A percentile compares a stretch with the other conserved stretches of the same genome.
Conservation (phyloP, 2,888 invertebrate genomes). For the Metellina segmentata region DNA sequence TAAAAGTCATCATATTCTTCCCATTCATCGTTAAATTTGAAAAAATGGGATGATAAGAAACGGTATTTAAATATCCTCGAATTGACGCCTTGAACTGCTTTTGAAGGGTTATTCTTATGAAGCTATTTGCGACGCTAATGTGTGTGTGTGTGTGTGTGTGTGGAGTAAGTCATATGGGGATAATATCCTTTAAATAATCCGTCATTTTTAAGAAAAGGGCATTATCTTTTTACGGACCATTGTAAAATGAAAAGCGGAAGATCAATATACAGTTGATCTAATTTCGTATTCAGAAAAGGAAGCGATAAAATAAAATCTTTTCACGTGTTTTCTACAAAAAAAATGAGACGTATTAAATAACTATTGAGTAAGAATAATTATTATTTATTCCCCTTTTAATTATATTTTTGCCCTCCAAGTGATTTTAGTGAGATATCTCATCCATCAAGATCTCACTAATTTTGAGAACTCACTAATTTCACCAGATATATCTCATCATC, state of each 20-base stretch:
- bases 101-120: background rate
- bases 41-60: conserved; percentile 4
- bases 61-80: background rate
- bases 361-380: too few relatives aligned
- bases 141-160: too few relatives aligned
- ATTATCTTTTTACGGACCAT: background rate
- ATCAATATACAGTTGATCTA: background rate
- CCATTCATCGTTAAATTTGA: conserved; percentile 36
- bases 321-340: too few relatives aligned
- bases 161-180: background rate
- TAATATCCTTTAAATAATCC: background rate
- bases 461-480: too few relatives aligned
- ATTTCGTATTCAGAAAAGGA: too few relatives aligned
- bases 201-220: background rate
- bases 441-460: too few relatives aligned
- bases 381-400: too few relatives aligned
- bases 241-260: background rate
- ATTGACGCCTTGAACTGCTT: background rate
- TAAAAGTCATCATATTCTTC: conserved; percentile 42
- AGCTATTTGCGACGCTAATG: background rate
- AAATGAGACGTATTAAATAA: too few relatives aligned
- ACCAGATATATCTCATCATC: too few relatives aligned
- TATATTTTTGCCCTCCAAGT: too few relatives aligned
- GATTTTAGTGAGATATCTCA: too few relatives aligned
- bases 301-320: too few relatives aligned